Conservation (phyloP, 2,113 vertebrate genomes). For the Perca fluviatilis region DNA sequence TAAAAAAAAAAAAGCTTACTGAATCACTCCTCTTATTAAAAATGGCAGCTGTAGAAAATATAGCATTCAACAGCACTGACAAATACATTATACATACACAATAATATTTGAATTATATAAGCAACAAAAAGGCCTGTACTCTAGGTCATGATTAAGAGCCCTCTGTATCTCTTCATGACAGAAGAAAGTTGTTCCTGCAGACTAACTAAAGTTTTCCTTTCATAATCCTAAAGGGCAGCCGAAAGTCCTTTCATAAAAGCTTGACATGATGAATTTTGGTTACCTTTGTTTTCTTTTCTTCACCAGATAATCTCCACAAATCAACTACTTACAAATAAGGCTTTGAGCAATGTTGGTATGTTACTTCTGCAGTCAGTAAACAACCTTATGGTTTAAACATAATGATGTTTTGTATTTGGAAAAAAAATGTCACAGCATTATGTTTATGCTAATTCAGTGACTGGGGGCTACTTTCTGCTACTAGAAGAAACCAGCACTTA, state of each 20-base stretch:
- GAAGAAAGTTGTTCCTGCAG: conserved; percentile 24
- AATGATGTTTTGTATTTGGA: background rate
- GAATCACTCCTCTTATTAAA: background rate
- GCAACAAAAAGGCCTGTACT: conserved; percentile 14
- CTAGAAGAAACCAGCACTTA: background rate
- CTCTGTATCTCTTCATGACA: conserved; percentile 15
- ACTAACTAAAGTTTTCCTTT: conserved; percentile 8
- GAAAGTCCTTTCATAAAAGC: conserved; percentile 16
- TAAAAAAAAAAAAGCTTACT: background rate
- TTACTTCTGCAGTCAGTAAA: too few species aligned
- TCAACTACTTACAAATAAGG: background rate
- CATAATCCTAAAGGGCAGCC: background rate
- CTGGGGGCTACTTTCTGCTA: background rate
- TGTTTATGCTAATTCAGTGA: background rate
- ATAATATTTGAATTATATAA: conserved; percentile 18
- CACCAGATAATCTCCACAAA: background rate
- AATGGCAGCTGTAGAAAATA: background rate
- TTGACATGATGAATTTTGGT: background rate
- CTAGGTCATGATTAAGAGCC: conserved; percentile 8
- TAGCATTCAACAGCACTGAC: conserved; percentile 9
- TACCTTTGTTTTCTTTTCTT: conserved; percentile 1
- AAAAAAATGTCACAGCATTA: background rate
- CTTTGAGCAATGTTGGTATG: too few species aligned
- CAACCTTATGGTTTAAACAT: background rate
- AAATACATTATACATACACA: background rate